These are phyloP conservation scores for Rotaria macrura DNA, from an alignment of 2,888 invertebrate genomes.

Conservation along the genomic window DNA sequence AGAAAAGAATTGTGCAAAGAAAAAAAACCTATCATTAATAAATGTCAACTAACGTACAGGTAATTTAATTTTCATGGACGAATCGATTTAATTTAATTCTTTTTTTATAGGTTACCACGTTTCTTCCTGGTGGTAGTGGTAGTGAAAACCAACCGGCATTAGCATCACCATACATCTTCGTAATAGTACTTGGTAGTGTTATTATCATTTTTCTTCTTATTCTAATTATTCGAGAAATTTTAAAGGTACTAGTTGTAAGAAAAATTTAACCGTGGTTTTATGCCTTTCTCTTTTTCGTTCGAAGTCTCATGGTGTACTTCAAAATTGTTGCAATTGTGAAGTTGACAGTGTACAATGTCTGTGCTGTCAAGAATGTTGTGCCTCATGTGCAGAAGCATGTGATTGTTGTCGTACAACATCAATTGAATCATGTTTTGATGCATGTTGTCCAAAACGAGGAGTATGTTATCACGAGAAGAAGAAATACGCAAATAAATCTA, in stretches of 20 bases:
- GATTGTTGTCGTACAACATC: constrained; percentile 12
- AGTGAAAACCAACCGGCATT: not conserved
- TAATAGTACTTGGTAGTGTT: not conserved
- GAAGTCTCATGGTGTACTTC: not conserved
- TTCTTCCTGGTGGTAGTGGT: not conserved
- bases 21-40: not conserved
- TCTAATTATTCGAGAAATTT: not conserved
- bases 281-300: not conserved
- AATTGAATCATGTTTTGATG: constrained; percentile 17
- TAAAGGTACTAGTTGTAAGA: not conserved
- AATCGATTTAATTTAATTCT: not conserved
- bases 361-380: not conserved
- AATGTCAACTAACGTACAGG: not conserved
- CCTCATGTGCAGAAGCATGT: constrained; percentile 2
- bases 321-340: not conserved
- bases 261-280: not conserved
- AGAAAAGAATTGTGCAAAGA: not conserved
- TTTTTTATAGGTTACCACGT: not conserved
- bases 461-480: not conserved
- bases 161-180: not conserved
- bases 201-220: not conserved
- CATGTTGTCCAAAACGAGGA: constrained; percentile 18
- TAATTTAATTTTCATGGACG: not conserved
- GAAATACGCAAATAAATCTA: too few species aligned
- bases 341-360: not conserved